Conservation (phyloP, 2,888 invertebrate species). For the Drosophila pullipes region DNA sequence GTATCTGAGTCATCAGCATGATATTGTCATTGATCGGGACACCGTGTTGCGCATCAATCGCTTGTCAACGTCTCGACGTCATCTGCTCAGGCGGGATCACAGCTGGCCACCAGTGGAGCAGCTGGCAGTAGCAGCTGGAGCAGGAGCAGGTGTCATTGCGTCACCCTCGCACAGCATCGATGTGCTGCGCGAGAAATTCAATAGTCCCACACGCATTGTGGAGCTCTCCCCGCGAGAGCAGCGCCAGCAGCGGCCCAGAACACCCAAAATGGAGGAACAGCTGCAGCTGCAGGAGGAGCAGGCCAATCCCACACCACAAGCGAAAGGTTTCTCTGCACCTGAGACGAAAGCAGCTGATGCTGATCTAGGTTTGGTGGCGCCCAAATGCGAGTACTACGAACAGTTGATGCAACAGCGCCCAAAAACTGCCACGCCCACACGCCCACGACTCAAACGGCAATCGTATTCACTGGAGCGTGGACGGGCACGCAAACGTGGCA, state of each 20-base stretch:
- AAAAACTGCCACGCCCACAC: slow-evolving; percentile 9
- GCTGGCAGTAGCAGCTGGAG: not conserved
- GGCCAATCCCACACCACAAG: slow-evolving; percentile 45
- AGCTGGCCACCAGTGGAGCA: slow-evolving; percentile 83
- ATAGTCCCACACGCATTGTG: slow-evolving; percentile 77
- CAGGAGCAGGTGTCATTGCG: slow-evolving; percentile 1
- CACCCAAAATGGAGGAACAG: not conserved
- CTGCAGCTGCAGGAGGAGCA: not conserved
- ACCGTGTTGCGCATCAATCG: slow-evolving; percentile 85
- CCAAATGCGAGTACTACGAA: slow-evolving; percentile 82
- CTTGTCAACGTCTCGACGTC: slow-evolving; percentile 77
- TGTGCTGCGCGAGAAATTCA: slow-evolving; percentile 82
- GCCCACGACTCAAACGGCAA: slow-evolving; percentile 52
- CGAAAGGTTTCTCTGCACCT: slow-evolving; percentile 79
- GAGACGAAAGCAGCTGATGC: slow-evolving; percentile 82
- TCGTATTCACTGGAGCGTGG: slow-evolving; percentile 78
- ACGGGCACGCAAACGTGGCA: slow-evolving; percentile 59
- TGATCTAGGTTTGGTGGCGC: slow-evolving; percentile 83
- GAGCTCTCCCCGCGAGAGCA: slow-evolving; percentile 60
- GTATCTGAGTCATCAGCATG: slow-evolving; percentile 80
- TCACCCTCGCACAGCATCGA: slow-evolving; percentile 79
- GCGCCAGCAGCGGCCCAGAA: slow-evolving; percentile 43
- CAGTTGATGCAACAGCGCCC: slow-evolving; percentile 61
- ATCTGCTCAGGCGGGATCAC: slow-evolving; percentile 82
- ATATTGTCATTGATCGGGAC: slow-evolving; percentile 84